Evolutionary conservation across 2,888 invertebrate genomes (phyloP), one percentile per base, ranked within the genome.

Genomic region (Patella caerulea): DNA sequence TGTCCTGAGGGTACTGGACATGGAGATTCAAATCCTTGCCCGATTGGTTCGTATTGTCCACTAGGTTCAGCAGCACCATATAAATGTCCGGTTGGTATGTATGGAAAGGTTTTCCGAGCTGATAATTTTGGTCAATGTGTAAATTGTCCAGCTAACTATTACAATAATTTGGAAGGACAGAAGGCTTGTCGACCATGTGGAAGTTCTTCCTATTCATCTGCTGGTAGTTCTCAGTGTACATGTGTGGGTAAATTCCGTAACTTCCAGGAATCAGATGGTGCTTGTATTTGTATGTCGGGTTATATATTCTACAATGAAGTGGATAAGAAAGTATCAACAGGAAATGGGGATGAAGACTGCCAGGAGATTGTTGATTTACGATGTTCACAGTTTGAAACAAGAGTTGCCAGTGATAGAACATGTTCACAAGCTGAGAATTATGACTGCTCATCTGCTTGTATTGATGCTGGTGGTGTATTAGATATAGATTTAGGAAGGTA

Each of bases 1-100:
- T 91, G 91, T 78, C 90, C 90, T 2, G 86, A 75, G 34, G 90
- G 88, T 12, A 88, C 88, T 2, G 86, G 86, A 2, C 81, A 88
- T 79, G 86, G 87, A 24, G 83, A 85, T 53, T 79, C 82, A 19
- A 84, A 88, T 74, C 85, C 85, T 2, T 90, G 90, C 77, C 82
- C 83, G 5, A 79, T 83, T 24, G 89, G 90, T 3, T 84, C 84
- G 19, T 89, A 88, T 74, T 89, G 89, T 74, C 90, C 90, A 11
- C 76, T 76, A 2, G 87, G 86, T 7, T 86, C 89, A 9, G 78
- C 79, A 7, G 74, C 79, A 15, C 82, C 84, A 9, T 83, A 79
- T 0, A 83, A 88, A 3, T 91, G 91, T 77, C 88, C 88, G 3
- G 73, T 73, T 19, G 91, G 90, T 34, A 84, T 76, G 54, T 88